Evolutionary conservation across 2,888 invertebrate genomes (phyloP).

Genomic region (Therioaphis trifolii): DNA sequence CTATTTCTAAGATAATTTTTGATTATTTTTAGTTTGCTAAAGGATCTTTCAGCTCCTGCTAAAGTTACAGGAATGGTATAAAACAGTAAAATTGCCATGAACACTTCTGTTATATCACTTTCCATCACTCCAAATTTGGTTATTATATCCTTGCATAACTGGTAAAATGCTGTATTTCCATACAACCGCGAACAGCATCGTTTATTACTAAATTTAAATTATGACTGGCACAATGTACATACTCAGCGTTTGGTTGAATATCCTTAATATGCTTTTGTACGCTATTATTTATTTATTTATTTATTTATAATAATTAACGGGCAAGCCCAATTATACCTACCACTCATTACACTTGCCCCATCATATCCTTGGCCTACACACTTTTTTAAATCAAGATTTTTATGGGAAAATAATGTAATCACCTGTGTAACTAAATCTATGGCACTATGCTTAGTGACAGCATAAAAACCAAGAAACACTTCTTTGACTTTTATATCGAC

Average conservation of each 20-base stretch:
- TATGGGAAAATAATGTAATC: conserved; percentile 43
- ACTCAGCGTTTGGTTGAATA: conserved; percentile 24
- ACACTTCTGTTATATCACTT: neutral
- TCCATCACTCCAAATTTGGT: no score
- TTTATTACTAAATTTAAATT: conserved; percentile 37
- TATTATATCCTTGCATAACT: neutral
- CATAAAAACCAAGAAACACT: conserved; percentile 61
- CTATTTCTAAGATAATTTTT: no score
- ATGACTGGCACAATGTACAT: conserved; percentile 28
- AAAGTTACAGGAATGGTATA: no score
- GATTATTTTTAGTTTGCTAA: no score
- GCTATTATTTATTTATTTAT: no score
- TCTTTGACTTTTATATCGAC: conserved; percentile 58
- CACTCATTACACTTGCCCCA: no score
- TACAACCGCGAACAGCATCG: conserved; percentile 11
- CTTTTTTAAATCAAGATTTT: conserved; percentile 9
- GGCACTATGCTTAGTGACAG: conserved; percentile 47
- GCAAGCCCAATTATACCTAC: no score
- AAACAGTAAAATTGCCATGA: no score
- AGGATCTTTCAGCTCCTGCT: no score
- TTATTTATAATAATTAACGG: neutral
- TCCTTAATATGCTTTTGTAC: conserved; percentile 10
- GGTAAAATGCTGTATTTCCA: conserved; percentile 9
- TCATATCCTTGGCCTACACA: conserved; percentile 12
- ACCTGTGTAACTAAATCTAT: conserved; percentile 47